These are phyloP conservation scores for Diploscapter pachys DNA, from an alignment of 1,140 invertebrate genomes.

Conservation along the genomic window DNA sequence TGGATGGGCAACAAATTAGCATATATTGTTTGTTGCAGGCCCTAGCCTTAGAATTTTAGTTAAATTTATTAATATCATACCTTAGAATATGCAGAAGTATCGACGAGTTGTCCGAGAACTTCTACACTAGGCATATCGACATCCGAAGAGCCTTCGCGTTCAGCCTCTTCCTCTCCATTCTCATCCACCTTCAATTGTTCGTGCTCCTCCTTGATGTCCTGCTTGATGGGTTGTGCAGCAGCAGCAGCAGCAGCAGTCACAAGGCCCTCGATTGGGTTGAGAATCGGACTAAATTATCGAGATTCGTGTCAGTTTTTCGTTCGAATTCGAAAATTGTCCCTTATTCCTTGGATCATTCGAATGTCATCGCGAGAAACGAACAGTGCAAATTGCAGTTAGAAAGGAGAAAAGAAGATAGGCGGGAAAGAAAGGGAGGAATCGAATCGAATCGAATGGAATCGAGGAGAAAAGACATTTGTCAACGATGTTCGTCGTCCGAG, in stretches of 20 bases:
- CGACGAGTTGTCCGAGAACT: background rate
- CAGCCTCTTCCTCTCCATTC: background rate
- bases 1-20: no score
- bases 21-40: no score
- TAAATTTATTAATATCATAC: no score
- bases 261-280: background rate
- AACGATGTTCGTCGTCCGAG: constrained; percentile 7
- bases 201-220: constrained; percentile 1
- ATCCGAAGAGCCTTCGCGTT: constrained; percentile 8
- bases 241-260: constrained; percentile 9
- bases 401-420: constrained; percentile 2
- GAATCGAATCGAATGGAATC: background rate
- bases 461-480: background rate
- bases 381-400: constrained; percentile 15
- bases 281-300: no score
- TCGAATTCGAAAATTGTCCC: no score
- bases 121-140: constrained; percentile 5
- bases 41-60: no score
- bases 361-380: constrained; percentile 6
- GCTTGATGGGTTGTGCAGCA: constrained; percentile 1
- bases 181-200: constrained; percentile 14
- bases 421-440: background rate
- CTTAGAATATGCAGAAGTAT: background rate
- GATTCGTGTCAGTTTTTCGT: no score
- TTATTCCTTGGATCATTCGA: background rate